Evolutionary conservation across 2,888 invertebrate species (phyloP), one percentile per base, ranked within the genome.

Genomic region (Heliothis peltigera): DNA sequence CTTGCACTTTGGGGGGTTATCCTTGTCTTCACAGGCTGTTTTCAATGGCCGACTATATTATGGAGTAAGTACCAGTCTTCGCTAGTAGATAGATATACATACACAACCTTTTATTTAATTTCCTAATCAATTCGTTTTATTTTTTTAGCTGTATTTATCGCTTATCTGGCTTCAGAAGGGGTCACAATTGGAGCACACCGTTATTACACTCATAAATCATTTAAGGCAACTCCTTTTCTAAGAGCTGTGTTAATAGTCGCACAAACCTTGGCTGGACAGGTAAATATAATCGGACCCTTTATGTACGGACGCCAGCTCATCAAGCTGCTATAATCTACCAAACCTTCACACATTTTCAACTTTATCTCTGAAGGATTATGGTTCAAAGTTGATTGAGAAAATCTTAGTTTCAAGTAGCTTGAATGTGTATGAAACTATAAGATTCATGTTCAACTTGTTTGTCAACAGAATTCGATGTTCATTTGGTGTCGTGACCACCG

Each of bases 111-210:
- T 18, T 0, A 17, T 2, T 22, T 46, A 2, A 17, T 25, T 59
- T 47, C 22, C 57, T 72, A 55, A 25, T 7, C 7, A 6, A n/a
- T 2, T 21, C 19, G 1, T 61, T 22, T 47, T 18, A n/a, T 17
- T 1, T 19, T 80, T 81, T 25, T 72, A 87, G 86, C 1, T 6
- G 0, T 72, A 0, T 51, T 68, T 1, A 10, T 82, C 1, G 15
- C 4, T 0, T 56, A 61, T 3, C 44, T 85, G 0, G 86, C 91
- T 28, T 90, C 95, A 7, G 92, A 95, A 86, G 97, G 98, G 12
- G 96, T 98, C 0, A 98, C 98, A 4, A 96, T 97, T 55, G 98
- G 98, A 15, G 97, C 97, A 0, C 98, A 98, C 86, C 93, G 98
- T 69, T 91, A 97, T 1, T 98, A 96, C 94, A 95, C 98, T 0